phyloP scores from a whole-genome alignment of 2,797 vertebrate genomes.

The Ptychobarbus kaznakovi region DNA sequence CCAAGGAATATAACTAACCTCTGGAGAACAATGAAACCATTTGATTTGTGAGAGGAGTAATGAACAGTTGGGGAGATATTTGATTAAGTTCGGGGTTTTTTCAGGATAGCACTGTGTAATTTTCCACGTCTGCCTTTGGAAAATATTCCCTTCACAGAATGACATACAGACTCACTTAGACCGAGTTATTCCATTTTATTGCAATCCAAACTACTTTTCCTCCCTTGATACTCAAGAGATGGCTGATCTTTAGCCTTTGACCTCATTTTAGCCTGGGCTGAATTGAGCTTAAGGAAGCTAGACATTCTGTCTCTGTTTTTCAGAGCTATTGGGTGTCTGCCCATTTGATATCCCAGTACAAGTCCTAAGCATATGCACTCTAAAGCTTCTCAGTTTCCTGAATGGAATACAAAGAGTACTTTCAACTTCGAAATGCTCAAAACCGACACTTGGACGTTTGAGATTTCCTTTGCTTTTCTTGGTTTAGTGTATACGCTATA shows the following conservation, averaged over 20 bases:
- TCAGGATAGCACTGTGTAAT: constrained; percentile 22
- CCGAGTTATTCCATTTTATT: constrained; percentile 62
- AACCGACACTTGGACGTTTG: constrained; percentile 13
- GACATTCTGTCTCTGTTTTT: constrained; percentile 76
- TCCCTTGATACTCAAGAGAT: constrained; percentile 75
- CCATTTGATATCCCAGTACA: constrained; percentile 56
- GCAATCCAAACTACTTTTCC: constrained; percentile 71
- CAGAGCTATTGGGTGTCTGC: constrained; percentile 60
- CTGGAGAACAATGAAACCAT: constrained; percentile 72
- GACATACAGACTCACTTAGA: constrained; percentile 39
- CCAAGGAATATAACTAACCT: constrained; percentile 59
- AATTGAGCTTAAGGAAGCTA: constrained; percentile 71
- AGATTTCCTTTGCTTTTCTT: neutral
- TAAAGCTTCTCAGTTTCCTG: constrained; percentile 22
- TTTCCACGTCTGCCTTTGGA: constrained; percentile 27
- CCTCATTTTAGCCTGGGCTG: constrained; percentile 70
- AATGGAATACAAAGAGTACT: constrained; percentile 39
- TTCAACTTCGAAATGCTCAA: constrained; percentile 10
- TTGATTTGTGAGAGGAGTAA: constrained; percentile 76
- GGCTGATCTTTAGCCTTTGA: constrained; percentile 73
- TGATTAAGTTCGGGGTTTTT: constrained; percentile 69
- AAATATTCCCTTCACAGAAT: constrained; percentile 55
- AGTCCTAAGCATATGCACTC: constrained; percentile 29
- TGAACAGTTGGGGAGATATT: constrained; percentile 73
- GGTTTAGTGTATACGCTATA: neutral